Evolutionary conservation across 1,140 invertebrate species (phyloP), one percentile per base, ranked within the genome.

Genomic region (Globodera rostochiensis): DNA sequence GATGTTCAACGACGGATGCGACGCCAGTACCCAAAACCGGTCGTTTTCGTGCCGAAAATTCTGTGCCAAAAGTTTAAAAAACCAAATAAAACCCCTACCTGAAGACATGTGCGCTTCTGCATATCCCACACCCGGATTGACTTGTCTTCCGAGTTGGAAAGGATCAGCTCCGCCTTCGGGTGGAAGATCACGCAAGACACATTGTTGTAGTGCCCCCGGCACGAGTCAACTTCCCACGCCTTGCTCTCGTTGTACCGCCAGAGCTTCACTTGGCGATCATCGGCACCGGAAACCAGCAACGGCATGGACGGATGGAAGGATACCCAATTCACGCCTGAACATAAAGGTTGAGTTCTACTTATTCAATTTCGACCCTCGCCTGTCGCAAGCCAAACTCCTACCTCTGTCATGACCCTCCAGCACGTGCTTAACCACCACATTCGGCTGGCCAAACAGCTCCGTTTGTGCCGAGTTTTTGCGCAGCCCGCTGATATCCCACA

Each of bases 141-240:
- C 90, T 96, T 97, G 91, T 99, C 98, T 90, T 99, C 98, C 69
- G 96, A 95, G 91, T 99, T 98, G 47, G 95, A 97, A 8, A 99
- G 91, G 84, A 99, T 97, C 8, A 98, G 91, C 88, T 99, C 98
- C 91, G 98, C 95, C 21, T 95, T 92, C 0, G 97, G 97, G 91
- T 99, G 97, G 91, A 99, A 99, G 8, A 98, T 90, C 2, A 96
- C 96, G 89, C 96, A 98, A 0, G 96, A 98, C 0, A 99, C 97
- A 91, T 99, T 99, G 91, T 98, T 98, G 91, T 98, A 99, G 91
- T 99, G 98, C 1, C 98, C 97, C 71, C 98, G 93, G 86, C 96
- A 99, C 0, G 96, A 97, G 89, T 99, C 98, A 25, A 99, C 95
- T 91, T 99, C 97, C 97, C 97, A 99, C 0, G 97, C 97, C 92